Evolutionary conservation across 2,113 vertebrate species (phyloP).

Genomic region (Heloderma charlesbogerti): DNA sequence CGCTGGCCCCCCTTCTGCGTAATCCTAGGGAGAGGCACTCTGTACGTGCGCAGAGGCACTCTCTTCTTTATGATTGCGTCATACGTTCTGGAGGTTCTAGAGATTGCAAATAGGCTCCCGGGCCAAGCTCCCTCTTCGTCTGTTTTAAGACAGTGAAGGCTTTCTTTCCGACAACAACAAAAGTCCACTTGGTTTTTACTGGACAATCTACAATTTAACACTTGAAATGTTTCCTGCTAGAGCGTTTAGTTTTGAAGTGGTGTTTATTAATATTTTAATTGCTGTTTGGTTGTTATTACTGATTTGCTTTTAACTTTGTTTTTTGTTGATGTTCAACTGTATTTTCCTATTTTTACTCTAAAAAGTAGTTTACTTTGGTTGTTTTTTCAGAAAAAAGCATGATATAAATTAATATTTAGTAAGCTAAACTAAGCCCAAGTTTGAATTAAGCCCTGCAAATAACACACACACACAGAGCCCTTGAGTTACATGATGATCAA

Average conservation of each 20-base stretch:
- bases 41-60: background rate
- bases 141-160: too few relatives aligned
- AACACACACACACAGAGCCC: background rate
- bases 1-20: background rate
- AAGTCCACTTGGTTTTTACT: background rate
- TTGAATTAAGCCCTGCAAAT: background rate
- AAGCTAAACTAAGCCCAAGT: background rate
- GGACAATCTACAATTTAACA: background rate
- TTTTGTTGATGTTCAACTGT: background rate
- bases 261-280: background rate
- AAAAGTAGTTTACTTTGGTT: too few relatives aligned
- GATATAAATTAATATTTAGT: background rate
- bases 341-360: background rate
- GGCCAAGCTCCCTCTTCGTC: background rate
- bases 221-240: background rate
- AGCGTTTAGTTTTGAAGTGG: background rate
- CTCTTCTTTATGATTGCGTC: background rate
- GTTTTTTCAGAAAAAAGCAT: background rate
- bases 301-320: background rate
- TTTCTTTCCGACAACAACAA: too few relatives aligned
- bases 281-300: background rate
- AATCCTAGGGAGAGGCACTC: background rate
- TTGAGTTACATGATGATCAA: background rate
- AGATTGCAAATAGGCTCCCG: too few relatives aligned
- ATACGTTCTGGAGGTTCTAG: background rate